phyloP scores from a whole-genome alignment of 2,797 vertebrate species.

The Arrhamphus sclerolepis region DNA sequence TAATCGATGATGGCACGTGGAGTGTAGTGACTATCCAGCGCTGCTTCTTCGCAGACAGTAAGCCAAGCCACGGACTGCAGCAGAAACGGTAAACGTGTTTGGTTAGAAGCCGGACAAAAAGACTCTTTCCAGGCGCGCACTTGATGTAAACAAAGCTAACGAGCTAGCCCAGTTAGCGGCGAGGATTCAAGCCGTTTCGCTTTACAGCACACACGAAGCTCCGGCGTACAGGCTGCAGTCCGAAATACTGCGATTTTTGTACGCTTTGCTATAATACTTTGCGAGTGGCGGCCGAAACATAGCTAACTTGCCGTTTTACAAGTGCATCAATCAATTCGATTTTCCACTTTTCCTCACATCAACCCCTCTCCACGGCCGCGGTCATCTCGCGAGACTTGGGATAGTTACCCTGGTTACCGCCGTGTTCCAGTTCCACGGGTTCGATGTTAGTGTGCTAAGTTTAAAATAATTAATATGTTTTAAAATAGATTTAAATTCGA shows the following conservation, averaged over 20 bases:
- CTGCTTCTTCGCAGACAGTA: neutral
- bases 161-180: constrained; percentile 58
- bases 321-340: constrained; percentile 70
- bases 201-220: constrained; percentile 26
- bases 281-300: constrained; percentile 51
- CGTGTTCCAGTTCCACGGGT: constrained; percentile 2
- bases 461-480: no score
- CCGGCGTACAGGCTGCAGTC: constrained; percentile 24
- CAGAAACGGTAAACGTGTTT: constrained; percentile 3
- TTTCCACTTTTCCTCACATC: constrained; percentile 74
- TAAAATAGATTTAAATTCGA: no score
- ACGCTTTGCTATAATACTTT: constrained; percentile 30
- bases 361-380: constrained; percentile 48
- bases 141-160: constrained; percentile 83
- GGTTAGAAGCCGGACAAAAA: constrained; percentile 20
- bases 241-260: constrained; percentile 20
- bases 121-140: constrained; percentile 68
- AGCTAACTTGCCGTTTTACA: constrained; percentile 64
- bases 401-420: constrained; percentile 74
- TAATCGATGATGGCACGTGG: constrained; percentile 30
- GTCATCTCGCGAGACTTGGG: constrained; percentile 71
- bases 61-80: neutral
- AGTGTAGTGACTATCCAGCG: constrained; percentile 2
- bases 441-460: no score
- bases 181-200: constrained; percentile 53